Conservation (phyloP, 2,113 vertebrate species). For the Planiliza haematocheilus region DNA sequence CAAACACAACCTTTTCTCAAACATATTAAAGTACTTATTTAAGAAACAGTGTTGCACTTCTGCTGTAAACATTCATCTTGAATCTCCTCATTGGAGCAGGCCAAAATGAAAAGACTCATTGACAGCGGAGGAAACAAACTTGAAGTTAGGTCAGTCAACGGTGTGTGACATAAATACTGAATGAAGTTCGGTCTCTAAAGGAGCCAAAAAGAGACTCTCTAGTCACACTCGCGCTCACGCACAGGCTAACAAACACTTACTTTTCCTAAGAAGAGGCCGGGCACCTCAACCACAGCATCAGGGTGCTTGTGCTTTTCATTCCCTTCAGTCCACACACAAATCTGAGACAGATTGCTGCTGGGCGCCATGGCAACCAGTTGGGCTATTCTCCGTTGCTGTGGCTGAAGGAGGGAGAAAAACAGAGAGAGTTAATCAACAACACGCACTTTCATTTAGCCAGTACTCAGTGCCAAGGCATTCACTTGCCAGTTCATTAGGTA, state of each 20-base stretch:
- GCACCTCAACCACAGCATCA: slow-evolving; percentile 24
- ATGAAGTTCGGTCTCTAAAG: slow-evolving; percentile 48
- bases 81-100: slow-evolving; percentile 3
- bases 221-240: slow-evolving; percentile 23
- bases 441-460: slow-evolving; percentile 42
- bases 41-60: neutral
- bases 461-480: slow-evolving; percentile 11
- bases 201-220: slow-evolving; percentile 21
- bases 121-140: slow-evolving; percentile 37
- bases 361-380: slow-evolving; percentile 72
- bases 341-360: slow-evolving; percentile 69
- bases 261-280: slow-evolving; percentile 49
- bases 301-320: slow-evolving; percentile 52
- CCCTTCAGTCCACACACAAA: slow-evolving; percentile 40
- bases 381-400: slow-evolving; percentile 57
- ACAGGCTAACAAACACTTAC: slow-evolving; percentile 51
- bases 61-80: neutral
- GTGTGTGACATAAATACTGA: slow-evolving; percentile 57
- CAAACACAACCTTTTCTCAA: neutral
- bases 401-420: slow-evolving; percentile 21
- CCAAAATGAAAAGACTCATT: slow-evolving; percentile 22
- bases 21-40: neutral
- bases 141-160: slow-evolving; percentile 44
- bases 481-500: no score
- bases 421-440: slow-evolving; percentile 60